Conservation (phyloP, 1,140 invertebrate species). For the Dolichoris vasculosae region DNA sequence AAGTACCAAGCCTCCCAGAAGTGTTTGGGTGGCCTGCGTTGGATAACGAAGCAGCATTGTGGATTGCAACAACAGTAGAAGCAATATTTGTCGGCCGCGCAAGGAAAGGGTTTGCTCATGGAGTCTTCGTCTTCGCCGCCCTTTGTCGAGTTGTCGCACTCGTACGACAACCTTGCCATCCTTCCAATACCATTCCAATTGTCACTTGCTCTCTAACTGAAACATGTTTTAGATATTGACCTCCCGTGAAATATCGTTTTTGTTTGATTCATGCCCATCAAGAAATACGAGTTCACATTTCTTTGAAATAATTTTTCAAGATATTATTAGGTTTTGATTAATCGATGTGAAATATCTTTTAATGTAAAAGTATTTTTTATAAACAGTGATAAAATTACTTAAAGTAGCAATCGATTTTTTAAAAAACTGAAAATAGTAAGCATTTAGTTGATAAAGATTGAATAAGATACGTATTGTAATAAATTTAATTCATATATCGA, state of each 20-base stretch:
- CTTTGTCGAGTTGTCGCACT: conserved; percentile 58
- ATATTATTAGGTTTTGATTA: no score
- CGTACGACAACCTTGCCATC: conserved; percentile 59
- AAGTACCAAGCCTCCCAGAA: conserved; percentile 70
- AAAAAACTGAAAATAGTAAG: not conserved
- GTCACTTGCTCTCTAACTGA: not conserved
- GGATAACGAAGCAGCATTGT: conserved; percentile 64
- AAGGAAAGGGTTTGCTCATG: conserved; percentile 56
- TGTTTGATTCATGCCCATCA: not conserved
- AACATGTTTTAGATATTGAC: not conserved
- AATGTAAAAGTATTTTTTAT: no score
- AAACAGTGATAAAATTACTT: not conserved
- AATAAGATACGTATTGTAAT: not conserved
- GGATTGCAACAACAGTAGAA: conserved; percentile 64
- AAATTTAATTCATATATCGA: not conserved
- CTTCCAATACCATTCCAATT: conserved; percentile 10
- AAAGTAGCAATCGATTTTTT: not conserved
- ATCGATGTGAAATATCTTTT: no score
- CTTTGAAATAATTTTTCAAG: no score
- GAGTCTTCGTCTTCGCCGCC: conserved; percentile 44
- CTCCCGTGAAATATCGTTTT: not conserved
- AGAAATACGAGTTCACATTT: not conserved
- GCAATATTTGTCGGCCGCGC: conserved; percentile 60
- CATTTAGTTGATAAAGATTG: not conserved
- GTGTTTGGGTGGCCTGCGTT: conserved; percentile 63